Base-by-base conservation (phyloP, 2,113 vertebrate genomes). In the Ciconia maguari region DNA sequence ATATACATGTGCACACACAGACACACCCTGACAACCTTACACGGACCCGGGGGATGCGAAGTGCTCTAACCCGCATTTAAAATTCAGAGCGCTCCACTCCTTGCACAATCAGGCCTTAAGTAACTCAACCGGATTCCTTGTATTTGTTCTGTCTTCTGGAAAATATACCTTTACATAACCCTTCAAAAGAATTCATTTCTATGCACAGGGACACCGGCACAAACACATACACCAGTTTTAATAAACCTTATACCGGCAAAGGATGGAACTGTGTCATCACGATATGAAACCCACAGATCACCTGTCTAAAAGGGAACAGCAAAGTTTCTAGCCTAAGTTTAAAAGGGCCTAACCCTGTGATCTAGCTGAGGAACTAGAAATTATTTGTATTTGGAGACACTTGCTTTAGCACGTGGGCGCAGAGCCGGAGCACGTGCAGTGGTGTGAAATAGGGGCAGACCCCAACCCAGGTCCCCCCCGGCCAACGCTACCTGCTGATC, bases 71-170 rank as follows among this genome's bases (percentile, higher is more conserved):
- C 46, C 19, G 16, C 32, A 13, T 26, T 60, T 36, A 75, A 44
- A 84, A 64, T 36, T 66, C 36, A n/a, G 46, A 70, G 38, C 2
- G 3, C 10, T 75, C 30, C 12, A 3, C 48, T 71, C 52, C 66
- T 52, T 79, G 34, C 8, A 7, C 2, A 42, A 75, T 55, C 72
- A 71, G 41, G 8, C 29, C 27, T 44, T 42, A 46, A 80, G 34
- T 41, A 80, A 41, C 42, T 83, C 61, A 83, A 12, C 20, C 17
- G 9, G 34, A 69, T 66, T 69, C 76, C 68, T 55, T 83, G 54
- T 78, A 30, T 75, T 93, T 94, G 68, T 68, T 90, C 64, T 48
- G 26, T 84, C 72, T 84, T 17, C 90, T 94, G 86, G 79, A 95
- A 94, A 60, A 94, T 14, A 41, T 3, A 70, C 68, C 76, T 94